phyloP scores from a whole-genome alignment of 2,888 invertebrate genomes.

The Sclerodermus sp. region DNA sequence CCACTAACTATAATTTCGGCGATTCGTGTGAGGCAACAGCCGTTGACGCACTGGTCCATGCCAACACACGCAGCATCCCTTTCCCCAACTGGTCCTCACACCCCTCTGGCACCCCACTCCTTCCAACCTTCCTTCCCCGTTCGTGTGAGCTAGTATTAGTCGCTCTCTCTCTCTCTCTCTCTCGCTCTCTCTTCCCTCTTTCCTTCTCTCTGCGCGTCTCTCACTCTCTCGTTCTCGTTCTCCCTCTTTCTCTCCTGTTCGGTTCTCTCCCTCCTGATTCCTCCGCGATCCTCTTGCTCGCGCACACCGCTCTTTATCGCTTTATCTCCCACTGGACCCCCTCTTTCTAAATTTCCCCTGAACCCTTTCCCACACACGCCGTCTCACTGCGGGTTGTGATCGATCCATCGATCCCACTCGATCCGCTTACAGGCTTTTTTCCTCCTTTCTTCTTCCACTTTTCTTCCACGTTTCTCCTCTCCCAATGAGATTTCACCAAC shows the following conservation, averaged over 20 bases:
- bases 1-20: conserved; percentile 56
- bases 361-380: conserved; percentile 26
- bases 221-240: conserved; percentile 31
- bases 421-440: conserved; percentile 5
- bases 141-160: conserved; percentile 14
- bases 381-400: no score
- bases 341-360: conserved; percentile 22
- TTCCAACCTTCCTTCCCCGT: conserved; percentile 31
- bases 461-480: no score
- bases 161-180: conserved; percentile 21
- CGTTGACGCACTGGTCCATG: conserved; percentile 60
- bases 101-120: conserved; percentile 39
- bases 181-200: conserved; percentile 18
- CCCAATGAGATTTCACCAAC: no score
- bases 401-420: conserved; percentile 30
- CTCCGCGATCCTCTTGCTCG: conserved; percentile 17
- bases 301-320: conserved; percentile 34
- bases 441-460: neutral
- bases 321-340: conserved; percentile 35
- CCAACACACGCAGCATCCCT: conserved; percentile 57
- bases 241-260: conserved; percentile 37
- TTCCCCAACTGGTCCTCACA: conserved; percentile 44
- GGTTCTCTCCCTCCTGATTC: conserved; percentile 13
- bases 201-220: conserved; percentile 12
- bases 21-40: conserved; percentile 58